Evolutionary conservation across 1,140 invertebrate species (phyloP).

Genomic region (Euglossa dilemma): DNA sequence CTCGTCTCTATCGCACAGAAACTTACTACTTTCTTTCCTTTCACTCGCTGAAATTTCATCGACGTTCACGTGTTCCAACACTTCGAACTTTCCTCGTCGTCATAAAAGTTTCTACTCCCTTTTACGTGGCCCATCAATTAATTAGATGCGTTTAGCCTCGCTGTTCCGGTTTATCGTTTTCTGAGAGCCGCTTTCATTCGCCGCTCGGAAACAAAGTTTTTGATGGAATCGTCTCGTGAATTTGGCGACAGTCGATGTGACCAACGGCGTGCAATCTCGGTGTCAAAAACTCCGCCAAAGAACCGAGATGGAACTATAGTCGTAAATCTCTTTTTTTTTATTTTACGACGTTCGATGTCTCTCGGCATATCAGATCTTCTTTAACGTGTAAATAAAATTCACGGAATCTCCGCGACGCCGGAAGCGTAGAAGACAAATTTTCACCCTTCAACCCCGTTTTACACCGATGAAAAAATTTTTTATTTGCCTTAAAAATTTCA

Average conservation of each 20-base stretch:
- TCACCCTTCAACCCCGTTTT: neutral
- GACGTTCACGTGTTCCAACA: constrained; percentile 36
- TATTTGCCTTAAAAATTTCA: constrained; percentile 44
- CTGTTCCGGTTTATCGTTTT: constrained; percentile 38
- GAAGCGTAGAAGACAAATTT: neutral
- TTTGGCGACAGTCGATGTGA: constrained; percentile 16
- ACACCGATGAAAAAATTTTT: constrained; percentile 21
- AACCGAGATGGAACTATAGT: constrained; percentile 28
- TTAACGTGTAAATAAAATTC: neutral
- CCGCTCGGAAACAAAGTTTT: constrained; percentile 28
- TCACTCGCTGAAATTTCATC: constrained; percentile 35
- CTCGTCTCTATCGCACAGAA: neutral
- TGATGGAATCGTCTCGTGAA: constrained; percentile 20
- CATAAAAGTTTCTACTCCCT: constrained; percentile 50
- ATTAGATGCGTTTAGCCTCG: constrained; percentile 60
- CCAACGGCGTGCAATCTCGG: constrained; percentile 34
- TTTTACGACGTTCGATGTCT: constrained; percentile 40
- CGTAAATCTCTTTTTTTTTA: constrained; percentile 28
- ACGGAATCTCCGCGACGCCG: neutral
- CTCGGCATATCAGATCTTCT: neutral
- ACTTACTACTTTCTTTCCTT: neutral
- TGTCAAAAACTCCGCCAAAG: neutral
- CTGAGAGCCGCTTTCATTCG: constrained; percentile 13
- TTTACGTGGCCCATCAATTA: constrained; percentile 49
- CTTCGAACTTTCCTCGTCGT: constrained; percentile 37